Base-by-base conservation (phyloP, 2,113 vertebrate genomes). In the Salvelinus alpinus region DNA sequence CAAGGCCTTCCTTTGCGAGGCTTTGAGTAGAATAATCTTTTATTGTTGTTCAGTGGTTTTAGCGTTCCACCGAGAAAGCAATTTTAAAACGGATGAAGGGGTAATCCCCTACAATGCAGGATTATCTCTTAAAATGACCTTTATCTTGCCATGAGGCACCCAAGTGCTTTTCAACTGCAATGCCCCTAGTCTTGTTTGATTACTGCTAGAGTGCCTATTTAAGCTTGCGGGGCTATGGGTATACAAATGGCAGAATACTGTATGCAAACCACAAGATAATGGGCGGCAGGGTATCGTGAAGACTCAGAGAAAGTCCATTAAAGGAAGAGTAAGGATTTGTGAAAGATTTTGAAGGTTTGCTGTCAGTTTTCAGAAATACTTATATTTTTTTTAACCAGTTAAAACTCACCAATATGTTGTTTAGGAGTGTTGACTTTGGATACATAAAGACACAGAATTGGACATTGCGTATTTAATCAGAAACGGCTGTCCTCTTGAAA, bases 41-140 rank as follows among this genome's bases (percentile, higher is more conserved):
- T 92, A 90, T 87, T 92, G 87, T 87, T 91, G 87, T 91, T 91
- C 89, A 86, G 86, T 82, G 86, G 88, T 88, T 91, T 92, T 84
- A 87, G 70, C 72, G 66, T 88, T 89, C 78, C 81, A 77, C 60
- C 44, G 89, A 88, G 85, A 90, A 92, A 91, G 89, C 88, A 88
- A 90, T 93, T 93, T 92, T 87, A 84, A 87, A 92, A 90, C 72
- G 87, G 86, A 91, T 90, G 86, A 91, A 85, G 84, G 78, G 71
- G 66, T 92, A 93, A 92, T 93, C 91, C 89, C 71, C 71, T 72
- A 88, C 85, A 88, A 93, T 84, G 87, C 86, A 77, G 88, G 90
- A 93, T 94, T 92, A 92, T 92, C 80, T 86, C 86, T 87, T 87
- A 80, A 92, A 92, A 89, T 90, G 89, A 93, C 91, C 90, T 91